Base-by-base conservation (phyloP, 2,113 vertebrate species). In the Aplodontia rufa region DNA sequence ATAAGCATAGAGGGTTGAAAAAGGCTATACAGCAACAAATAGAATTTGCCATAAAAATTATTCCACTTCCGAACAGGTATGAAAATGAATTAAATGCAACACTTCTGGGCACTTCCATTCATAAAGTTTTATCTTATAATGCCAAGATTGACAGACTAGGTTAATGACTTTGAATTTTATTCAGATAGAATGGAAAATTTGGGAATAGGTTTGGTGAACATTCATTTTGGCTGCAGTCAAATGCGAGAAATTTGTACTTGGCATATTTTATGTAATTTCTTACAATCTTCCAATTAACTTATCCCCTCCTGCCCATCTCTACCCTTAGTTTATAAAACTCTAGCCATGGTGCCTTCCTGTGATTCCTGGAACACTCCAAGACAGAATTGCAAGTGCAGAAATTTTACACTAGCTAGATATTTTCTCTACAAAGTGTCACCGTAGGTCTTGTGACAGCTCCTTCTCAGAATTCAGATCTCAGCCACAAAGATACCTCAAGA, bases 311-410 rank as follows among this genome's bases (percentile, higher is more conserved):
- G 12, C 6, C 19, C 4, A 60, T 1, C 37, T 82, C 26, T 2
- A 42, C 6, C 13, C 24, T 9, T 71, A 11, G 37, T 2, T 2
- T 37, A 35, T 1, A 13, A 62, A 81, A 35, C 37, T 82, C 1
- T 1, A 83, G 32, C 2, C 42, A 60, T 3, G 0, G 24, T 13
- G 37, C 8, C 8, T 2, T 75, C 4, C 62, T n/a, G 6, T 42
- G 13, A 49, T 55, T 55, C 3, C 19, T 64, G n/a, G 19, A 84
- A 75, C 6, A 49, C 19, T 71, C 17, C 5, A 49, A 45, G 22
- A 17, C 30, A 3, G 8, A 82, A 14, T n/a, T 72, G 14, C 24
- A 86, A 32, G 10, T 6, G 8, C 11, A 49, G 32, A 79, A 28
- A 68, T 22, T 24, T 60, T 68, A 12, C 8, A 16, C 8, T 5